phyloP scores from a whole-genome alignment of 2,113 vertebrate genomes.

The Poecile atricapillus region DNA sequence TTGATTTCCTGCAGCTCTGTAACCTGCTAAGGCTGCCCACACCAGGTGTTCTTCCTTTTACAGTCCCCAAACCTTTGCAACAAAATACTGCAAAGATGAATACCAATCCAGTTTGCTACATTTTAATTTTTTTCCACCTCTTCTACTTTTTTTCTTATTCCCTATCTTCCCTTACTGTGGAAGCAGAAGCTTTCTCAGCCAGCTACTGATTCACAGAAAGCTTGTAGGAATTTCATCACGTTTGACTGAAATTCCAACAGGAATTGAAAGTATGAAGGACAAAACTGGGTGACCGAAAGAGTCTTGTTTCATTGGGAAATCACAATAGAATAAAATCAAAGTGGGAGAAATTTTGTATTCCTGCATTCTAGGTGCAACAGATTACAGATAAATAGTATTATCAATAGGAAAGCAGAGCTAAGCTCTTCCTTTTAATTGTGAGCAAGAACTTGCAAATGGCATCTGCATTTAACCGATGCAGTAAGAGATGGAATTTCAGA shows the following conservation, averaged over 20 bases:
- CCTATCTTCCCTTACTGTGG: no score
- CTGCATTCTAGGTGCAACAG: background rate
- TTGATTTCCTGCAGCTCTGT: background rate
- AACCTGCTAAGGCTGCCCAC: background rate
- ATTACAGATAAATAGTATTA: background rate
- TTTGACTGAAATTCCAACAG: background rate
- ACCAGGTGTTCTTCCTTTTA: accelerated
- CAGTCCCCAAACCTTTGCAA: background rate
- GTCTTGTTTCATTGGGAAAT: background rate
- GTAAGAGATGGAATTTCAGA: background rate
- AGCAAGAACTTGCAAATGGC: background rate
- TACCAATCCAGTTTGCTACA: background rate
- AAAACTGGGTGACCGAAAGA: background rate
- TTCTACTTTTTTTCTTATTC: background rate
- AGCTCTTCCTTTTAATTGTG: background rate
- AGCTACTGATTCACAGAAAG: background rate
- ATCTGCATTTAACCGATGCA: background rate
- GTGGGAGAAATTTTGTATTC: background rate
- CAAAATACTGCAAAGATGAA: background rate
- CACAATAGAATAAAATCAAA: background rate
- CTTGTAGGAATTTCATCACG: background rate
- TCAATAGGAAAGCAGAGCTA: background rate
- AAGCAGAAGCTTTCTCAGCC: background rate
- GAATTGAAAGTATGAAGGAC: background rate
- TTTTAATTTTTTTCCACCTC: background rate